A percentile compares a stretch with the other conserved stretches of the same genome.
These are phyloP conservation scores for Rhinichthys klamathensis DNA, from an alignment of 2,113 vertebrate species.

Conservation along the genomic window DNA sequence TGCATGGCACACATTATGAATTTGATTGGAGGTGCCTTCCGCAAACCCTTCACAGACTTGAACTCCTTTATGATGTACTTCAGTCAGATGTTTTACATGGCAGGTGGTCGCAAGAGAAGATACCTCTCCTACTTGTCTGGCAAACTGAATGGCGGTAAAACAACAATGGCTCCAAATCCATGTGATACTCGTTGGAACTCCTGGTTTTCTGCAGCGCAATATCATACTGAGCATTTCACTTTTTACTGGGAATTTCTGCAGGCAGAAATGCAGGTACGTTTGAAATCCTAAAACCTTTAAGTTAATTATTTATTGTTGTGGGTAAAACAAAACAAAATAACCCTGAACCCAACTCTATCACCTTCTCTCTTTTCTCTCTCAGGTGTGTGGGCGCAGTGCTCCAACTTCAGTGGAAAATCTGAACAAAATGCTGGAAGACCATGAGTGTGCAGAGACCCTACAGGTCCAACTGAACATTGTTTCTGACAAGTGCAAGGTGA, in stretches of 20 bases:
- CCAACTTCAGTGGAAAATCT: not conserved
- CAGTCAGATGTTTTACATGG: conserved; percentile 29
- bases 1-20: not conserved
- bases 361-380: not conserved
- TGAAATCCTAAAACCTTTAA: too few species aligned
- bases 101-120: not conserved
- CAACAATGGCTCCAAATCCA: not conserved
- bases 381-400: not conserved
- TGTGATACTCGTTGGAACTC: not conserved
- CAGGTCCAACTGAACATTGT: not conserved
- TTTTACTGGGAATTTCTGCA: not conserved
- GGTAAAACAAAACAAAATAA: too few species aligned
- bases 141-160: too few species aligned
- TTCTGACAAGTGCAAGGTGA: not conserved
- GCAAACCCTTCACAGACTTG: not conserved
- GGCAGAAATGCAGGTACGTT: not conserved
- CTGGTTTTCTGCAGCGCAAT: not conserved
- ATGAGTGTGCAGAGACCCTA: not conserved
- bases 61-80: conserved; percentile 9
- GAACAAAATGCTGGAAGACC: not conserved
- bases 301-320: too few species aligned
- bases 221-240: not conserved
- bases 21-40: not conserved
- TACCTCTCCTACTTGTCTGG: too few species aligned
- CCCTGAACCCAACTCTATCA: too few species aligned